Evolutionary conservation across 2,113 vertebrate genomes (phyloP).

Genomic region (Suricata suricatta): DNA sequence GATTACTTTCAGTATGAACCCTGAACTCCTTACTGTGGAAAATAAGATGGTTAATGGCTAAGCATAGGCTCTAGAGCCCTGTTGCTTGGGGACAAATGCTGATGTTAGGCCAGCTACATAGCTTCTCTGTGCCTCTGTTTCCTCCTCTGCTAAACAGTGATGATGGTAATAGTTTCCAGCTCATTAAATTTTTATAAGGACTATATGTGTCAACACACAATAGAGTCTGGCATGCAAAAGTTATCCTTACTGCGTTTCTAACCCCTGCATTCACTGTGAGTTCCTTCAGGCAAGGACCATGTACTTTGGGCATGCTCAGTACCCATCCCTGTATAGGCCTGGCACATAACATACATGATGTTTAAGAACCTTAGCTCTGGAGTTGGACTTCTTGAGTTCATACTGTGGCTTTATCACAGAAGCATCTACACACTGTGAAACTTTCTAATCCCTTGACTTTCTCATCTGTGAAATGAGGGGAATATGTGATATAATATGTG

Average conservation of each 20-base stretch:
- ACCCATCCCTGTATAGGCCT: neutral
- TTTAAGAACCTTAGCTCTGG: neutral
- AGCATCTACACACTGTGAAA: neutral
- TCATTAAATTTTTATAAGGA: neutral
- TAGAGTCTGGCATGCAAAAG: rapidly evolving
- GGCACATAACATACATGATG: neutral
- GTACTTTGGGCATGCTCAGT: neutral
- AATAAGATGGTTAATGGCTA: neutral
- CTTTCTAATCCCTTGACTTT: neutral
- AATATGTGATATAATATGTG: neutral
- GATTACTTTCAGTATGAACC: neutral
- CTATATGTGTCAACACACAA: neutral
- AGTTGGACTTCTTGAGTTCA: neutral
- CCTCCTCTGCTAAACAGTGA: neutral
- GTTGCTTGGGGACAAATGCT: neutral
- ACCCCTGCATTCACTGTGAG: neutral
- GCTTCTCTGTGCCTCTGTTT: neutral
- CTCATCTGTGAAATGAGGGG: neutral
- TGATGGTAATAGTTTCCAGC: neutral
- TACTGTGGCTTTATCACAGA: neutral
- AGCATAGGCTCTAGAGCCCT: neutral
- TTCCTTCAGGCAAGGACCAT: neutral
- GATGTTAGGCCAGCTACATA: neutral
- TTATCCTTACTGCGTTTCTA: neutral
- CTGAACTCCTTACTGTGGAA: neutral